A percentile compares a stretch with the other conserved stretches of the same genome.
Conservation (phyloP, 2,888 invertebrate genomes). For the Fragum fragum region DNA sequence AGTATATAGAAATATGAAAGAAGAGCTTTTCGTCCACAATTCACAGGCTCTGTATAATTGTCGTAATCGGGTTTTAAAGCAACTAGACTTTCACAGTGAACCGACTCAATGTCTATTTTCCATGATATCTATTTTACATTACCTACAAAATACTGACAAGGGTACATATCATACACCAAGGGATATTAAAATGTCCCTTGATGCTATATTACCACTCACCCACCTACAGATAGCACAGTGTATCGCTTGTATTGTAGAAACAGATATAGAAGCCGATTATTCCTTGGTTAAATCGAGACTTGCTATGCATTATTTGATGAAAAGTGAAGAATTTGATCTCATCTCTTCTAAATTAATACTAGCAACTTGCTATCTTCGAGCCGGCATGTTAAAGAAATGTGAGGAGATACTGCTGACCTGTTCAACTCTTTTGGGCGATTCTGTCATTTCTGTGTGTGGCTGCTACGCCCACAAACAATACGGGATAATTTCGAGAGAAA, state of each 20-base stretch:
- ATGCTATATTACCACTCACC: no score
- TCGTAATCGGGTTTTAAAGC: not conserved
- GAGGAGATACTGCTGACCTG: not conserved
- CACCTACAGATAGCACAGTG: no score
- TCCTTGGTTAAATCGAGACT: no score
- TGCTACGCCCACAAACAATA: not conserved
- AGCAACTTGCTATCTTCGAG: no score
- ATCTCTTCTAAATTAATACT: no score
- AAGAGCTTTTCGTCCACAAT: no score
- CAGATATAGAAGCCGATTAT: no score
- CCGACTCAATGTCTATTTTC: not conserved
- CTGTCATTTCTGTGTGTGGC: not conserved
- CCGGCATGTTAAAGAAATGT: not conserved
- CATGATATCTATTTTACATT: not conserved
- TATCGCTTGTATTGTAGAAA: no score
- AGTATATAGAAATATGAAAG: not conserved
- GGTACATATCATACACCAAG: no score
- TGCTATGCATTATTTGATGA: no score
- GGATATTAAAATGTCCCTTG: no score
- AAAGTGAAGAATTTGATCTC: no score
- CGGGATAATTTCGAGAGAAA: not conserved
- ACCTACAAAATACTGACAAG: not conserved
- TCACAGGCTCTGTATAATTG: not conserved
- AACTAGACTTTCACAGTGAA: not conserved
- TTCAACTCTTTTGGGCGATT: not conserved